These are phyloP conservation scores for Rotaria sp. DNA, from an alignment of 2,888 invertebrate species.

Conservation along the genomic window DNA sequence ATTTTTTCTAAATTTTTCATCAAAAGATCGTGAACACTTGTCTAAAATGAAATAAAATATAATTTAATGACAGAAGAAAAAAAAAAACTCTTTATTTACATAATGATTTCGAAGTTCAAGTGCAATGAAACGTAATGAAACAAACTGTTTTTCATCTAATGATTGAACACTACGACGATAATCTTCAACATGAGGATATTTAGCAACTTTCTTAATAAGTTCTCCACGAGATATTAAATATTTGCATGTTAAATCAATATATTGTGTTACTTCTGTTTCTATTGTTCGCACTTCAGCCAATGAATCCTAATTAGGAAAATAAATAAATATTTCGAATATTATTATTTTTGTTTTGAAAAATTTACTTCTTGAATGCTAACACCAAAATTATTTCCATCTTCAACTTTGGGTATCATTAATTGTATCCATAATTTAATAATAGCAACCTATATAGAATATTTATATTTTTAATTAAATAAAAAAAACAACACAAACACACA, in stretches of 20 bases:
- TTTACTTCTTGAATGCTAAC: constrained; percentile 5
- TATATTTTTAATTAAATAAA: background rate
- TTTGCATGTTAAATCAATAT: constrained; percentile 92
- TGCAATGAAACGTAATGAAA: constrained; percentile 84
- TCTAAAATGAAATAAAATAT: constrained; percentile 55
- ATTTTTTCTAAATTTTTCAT: constrained; percentile 97
- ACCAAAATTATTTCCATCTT: constrained; percentile 59
- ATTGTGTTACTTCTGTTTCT: constrained; percentile 92
- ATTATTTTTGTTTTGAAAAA: background rate
- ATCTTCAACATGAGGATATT: constrained; percentile 88
- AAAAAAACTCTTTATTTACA: constrained; percentile 47
- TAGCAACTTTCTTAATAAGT: constrained; percentile 71
- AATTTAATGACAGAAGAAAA: background rate
- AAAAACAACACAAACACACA: background rate
- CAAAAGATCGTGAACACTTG: constrained; percentile 90
- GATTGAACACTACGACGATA: constrained; percentile 84
- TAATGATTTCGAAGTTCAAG: constrained; percentile 95
- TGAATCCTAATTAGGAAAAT: constrained; percentile 69
- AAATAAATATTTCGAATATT: too few species aligned
- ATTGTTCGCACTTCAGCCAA: constrained; percentile 88
- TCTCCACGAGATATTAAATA: constrained; percentile 83
- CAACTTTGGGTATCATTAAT: constrained; percentile 95
- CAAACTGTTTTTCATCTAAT: constrained; percentile 90
- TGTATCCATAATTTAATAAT: constrained; percentile 92
- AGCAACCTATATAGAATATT: background rate